Evolutionary conservation across 1,140 invertebrate genomes (phyloP), one percentile per base, ranked within the genome.

Genomic region (Zaprionus ghesquierei): DNA sequence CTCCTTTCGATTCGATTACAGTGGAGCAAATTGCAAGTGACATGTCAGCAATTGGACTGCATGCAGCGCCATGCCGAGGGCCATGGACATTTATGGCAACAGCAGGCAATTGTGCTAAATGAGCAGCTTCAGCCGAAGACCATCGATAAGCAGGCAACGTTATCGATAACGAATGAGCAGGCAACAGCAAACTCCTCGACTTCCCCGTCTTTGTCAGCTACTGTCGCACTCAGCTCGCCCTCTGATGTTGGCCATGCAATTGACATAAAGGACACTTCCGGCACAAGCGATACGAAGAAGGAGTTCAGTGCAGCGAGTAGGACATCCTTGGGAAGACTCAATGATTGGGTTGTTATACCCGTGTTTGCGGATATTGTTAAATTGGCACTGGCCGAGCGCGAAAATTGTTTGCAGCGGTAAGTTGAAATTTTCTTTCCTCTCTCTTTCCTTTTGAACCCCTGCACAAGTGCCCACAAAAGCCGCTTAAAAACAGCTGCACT

Each of bases 311-410:
- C 29, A n/a, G n/a, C n/a, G n/a, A n/a, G n/a, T n/a, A n/a, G 68
- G 31, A 53, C 61, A 51, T 41, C 41, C 49, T 20, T 31, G 22
- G 75, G 59, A 29, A 89, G 91, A 72, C 79, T 86, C 53, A 91
- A 91, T 76, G 90, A 92, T 82, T 92, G 91, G 90, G 90, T 92
- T 76, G 91, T 90, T 74, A 90, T 92, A 78, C 91, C 91, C 46
- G 91, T 92, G 69, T 92, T 92, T 90, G 80, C 85, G 76, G 91
- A 92, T 85, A 92, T 92, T 82, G 90, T 92, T 77, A 91, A 91
- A 84, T 85, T 92, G 79, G 91, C 91, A 53, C 29, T 91, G 71
- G 75, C 65, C 61, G 89, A 87, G 75, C 86, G 90, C 66, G 89
- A 91, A 54, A 89, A 91, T 60, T 91, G 91, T 76, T 79, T 91